These are phyloP conservation scores for Spodoptera litura DNA, from an alignment of 1,140 invertebrate genomes.

Conservation along the genomic window DNA sequence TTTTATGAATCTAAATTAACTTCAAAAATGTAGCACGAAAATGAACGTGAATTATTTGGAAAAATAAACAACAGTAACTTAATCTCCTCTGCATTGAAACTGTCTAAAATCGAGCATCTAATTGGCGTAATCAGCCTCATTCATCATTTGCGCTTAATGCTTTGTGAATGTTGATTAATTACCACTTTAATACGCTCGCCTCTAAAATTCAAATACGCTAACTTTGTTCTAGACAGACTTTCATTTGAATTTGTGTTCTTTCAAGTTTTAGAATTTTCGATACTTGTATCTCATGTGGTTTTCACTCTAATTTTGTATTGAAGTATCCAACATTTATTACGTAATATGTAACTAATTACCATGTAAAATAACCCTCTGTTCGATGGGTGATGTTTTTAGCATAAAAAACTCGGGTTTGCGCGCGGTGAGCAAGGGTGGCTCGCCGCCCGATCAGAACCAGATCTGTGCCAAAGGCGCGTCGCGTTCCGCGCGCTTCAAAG, in stretches of 20 bases:
- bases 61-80: conserved; percentile 19
- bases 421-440: no score
- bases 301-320: not conserved
- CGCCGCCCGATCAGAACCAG: no score
- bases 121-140: conserved; percentile 39
- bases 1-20: no score
- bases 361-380: not conserved
- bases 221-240: conserved; percentile 35
- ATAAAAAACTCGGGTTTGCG: no score
- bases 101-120: conserved; percentile 36
- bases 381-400: no score
- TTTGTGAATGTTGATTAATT: conserved; percentile 46
- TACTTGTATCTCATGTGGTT: conserved; percentile 4
- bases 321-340: not conserved
- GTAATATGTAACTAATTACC: not conserved
- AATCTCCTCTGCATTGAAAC: conserved; percentile 9
- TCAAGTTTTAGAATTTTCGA: not conserved
- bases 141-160: conserved; percentile 33
- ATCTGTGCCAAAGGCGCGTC: no score
- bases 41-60: not conserved
- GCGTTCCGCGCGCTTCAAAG: no score
- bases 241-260: conserved; percentile 2
- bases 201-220: conserved; percentile 35
- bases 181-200: conserved; percentile 32
- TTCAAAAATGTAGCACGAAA: no score